A percentile compares a stretch with the other conserved stretches of the same genome.
Conservation (phyloP, 2,113 vertebrate genomes). For the Gavia stellata region DNA sequence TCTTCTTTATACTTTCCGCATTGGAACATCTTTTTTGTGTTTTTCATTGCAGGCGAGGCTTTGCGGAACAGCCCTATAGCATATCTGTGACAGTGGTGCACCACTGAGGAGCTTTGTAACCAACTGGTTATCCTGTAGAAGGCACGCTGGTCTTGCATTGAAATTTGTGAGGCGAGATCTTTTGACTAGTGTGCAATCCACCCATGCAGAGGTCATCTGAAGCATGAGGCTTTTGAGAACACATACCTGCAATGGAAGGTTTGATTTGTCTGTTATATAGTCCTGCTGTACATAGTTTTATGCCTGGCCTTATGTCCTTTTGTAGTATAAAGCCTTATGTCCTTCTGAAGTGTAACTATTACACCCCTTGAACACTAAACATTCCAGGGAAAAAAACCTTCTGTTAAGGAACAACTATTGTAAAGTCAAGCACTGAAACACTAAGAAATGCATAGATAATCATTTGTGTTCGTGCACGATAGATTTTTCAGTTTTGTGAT, state of each 20-base stretch:
- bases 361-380: background rate
- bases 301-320: background rate
- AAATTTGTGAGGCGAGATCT: background rate
- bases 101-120: background rate
- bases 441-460: background rate
- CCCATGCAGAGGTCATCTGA: background rate
- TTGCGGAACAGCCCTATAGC: background rate
- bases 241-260: background rate
- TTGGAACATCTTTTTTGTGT: background rate
- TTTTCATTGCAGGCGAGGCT: background rate
- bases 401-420: background rate
- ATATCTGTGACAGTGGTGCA: background rate
- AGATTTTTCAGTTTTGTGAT: background rate
- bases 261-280: background rate
- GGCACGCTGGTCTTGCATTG: background rate
- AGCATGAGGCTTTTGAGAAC: background rate
- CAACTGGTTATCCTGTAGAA: background rate
- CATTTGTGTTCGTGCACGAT: background rate
- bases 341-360: background rate
- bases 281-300: background rate
- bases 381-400: background rate
- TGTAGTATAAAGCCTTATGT: background rate
- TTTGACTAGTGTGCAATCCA: background rate
- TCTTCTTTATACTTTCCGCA: background rate
- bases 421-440: background rate